Conservation (phyloP, 2,888 invertebrate genomes). For the Watsonalla binaria region DNA sequence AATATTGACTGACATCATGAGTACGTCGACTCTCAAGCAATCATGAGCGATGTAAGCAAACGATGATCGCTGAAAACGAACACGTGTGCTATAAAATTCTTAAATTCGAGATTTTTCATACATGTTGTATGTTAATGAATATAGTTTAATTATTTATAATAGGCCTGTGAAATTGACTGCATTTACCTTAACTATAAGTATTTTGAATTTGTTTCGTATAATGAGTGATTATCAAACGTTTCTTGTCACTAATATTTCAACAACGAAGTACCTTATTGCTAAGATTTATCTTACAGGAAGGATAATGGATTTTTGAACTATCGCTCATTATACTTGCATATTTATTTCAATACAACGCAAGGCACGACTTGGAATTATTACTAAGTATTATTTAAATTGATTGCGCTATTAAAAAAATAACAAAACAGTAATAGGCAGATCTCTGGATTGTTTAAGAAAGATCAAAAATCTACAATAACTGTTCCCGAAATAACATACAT, state of each 20-base stretch:
- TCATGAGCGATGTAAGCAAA: not conserved
- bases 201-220: constrained; percentile 37
- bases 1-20: not conserved
- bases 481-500: constrained; percentile 3
- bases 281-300: no score
- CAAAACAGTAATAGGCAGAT: constrained; percentile 57
- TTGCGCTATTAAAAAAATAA: constrained; percentile 47
- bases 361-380: constrained; percentile 64
- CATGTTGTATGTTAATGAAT: constrained; percentile 51
- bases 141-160: constrained; percentile 44
- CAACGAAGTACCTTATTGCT: not conserved
- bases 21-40: not conserved
- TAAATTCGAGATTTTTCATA: constrained; percentile 68
- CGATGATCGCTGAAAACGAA: not conserved
- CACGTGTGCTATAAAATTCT: constrained; percentile 48
- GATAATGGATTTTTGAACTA: constrained; percentile 9
- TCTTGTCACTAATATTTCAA: not conserved
- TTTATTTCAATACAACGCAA: constrained; percentile 67
- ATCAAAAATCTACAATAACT: constrained; percentile 23
- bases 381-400: constrained; percentile 44
- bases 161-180: constrained; percentile 73
- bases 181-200: constrained; percentile 54
- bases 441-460: constrained; percentile 47
- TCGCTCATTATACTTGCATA: constrained; percentile 32
- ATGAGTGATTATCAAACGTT: not conserved